Evolutionary conservation across 23 tunicate species (phyloP), one percentile per base, ranked within the genome.

Genomic region (Diplosoma virens): DNA sequence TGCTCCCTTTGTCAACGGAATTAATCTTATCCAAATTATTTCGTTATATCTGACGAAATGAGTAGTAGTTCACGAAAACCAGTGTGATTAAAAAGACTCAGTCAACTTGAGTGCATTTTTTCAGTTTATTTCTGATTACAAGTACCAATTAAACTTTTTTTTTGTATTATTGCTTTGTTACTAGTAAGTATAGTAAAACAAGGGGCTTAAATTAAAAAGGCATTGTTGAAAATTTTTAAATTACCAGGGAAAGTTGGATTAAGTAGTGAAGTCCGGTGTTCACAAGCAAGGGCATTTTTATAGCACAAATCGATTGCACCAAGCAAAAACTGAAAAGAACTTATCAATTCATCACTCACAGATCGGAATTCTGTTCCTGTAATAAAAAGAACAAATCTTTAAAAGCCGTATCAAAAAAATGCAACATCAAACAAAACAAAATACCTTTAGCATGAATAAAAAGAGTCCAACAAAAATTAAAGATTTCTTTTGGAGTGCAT

Each of bases 371-470:
- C 87, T 21, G 97, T 85, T 7, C 87, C 97, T 87, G 47, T 17
- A 58, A 58, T 5, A 53, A 25, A 4, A n/a, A n/a, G n/a, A n/a
- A n/a, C n/a, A n/a, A n/a, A n/a, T n/a, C n/a, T n/a, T n/a, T n/a
- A n/a, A n/a, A 41, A 7, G 50, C 11, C 50, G 14, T 41, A 41
- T 41, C 50, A 41, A 41, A 9, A 41, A 7, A 9, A 7, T 41
- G 50, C 50, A 41, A 41, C 9, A 7, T 41, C 50, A 9, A 14
- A 41, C 50, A 41, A 9, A 11, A 14, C 24, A 58, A 58, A 20
- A 9, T 26, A 86, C 92, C 92, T 79, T 83, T 90, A 47, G 97
- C 97, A 73, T 90, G 97, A 47, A 90, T 79, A 59, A 90, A 90
- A 26, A 84, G 30, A 1, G 89, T 90, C 97, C 97, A 90, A 67